Evolutionary conservation across 2,113 vertebrate species (phyloP).

Genomic region (Cichladusa arquata): DNA sequence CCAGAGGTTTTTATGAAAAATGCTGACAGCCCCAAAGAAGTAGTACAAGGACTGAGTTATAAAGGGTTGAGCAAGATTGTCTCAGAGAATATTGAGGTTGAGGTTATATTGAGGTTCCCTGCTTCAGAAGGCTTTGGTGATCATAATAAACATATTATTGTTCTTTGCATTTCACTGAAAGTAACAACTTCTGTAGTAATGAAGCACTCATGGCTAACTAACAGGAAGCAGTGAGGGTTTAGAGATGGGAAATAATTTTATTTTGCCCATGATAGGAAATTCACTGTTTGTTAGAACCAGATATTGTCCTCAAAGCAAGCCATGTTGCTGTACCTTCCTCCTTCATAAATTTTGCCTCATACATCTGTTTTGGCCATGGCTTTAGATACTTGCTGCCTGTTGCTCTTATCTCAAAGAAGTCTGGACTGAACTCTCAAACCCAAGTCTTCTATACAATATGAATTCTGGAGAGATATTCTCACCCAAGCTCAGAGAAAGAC

Average conservation of each 20-base stretch:
- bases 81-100: background rate
- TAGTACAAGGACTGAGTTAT: background rate
- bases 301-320: background rate
- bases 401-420: background rate
- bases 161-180: background rate
- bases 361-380: background rate
- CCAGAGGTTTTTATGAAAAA: background rate
- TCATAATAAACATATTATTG: background rate
- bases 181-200: background rate
- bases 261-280: background rate
- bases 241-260: background rate
- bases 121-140: background rate
- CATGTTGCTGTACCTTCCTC: background rate
- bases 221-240: background rate
- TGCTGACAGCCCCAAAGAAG: background rate
- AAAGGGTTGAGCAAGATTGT: background rate
- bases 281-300: background rate
- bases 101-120: accelerated
- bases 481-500: background rate
- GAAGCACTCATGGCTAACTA: background rate
- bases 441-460: background rate
- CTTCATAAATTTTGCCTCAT: background rate
- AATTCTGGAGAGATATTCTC: background rate
- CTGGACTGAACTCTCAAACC: background rate
- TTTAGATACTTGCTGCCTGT: background rate